Base-by-base conservation (phyloP, 2,888 invertebrate genomes). In the Cephus pygmeus region DNA sequence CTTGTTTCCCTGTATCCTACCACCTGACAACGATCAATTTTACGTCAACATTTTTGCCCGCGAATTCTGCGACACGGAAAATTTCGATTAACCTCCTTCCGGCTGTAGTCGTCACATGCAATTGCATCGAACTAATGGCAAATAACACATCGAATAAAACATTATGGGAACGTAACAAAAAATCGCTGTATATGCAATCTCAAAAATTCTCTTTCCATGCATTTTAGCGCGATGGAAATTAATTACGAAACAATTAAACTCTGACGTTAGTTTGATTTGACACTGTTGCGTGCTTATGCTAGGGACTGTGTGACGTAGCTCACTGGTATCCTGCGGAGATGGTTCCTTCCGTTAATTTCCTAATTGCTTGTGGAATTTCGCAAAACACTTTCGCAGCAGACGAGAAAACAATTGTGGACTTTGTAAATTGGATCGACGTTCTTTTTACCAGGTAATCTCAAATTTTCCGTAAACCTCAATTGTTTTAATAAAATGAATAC, bases 191-290 rank as follows among this genome's bases (percentile, higher is more conserved):
- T 23, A 56, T 23, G 23, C 56, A 9, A 56, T 9, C 9, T 56
- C 23, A 56, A 56, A 23, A 23, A 9, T 56, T 56, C 2, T 56
- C 6, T 23, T 6, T 56, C 56, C 9, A 0, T 56, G 23, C 56
- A 23, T 1, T 56, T 56, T 2, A 23, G 1, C 9, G 56, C 23
- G 6, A 56, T 84, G 82, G 83, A 89, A 88, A 88, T 89, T 89
- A 90, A 89, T 89, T 89, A 89, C 85, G 83, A 88, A 83, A 83
- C 88, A 89, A 88, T 89, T 89, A 85, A 89, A 89, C 89, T 89
- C 88, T 82, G 86, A 85, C 86, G 85, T 88, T 84, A 83, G 86
- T 87, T 88, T 86, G 83, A 86, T 87, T 84, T 84, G 84, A 81
- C 82, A 34, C 82, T 81, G 80, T 80, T 83, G 76, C 79, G 79